phyloP scores from a whole-genome alignment of 2,888 invertebrate genomes.

The Ophion obscuratus region DNA sequence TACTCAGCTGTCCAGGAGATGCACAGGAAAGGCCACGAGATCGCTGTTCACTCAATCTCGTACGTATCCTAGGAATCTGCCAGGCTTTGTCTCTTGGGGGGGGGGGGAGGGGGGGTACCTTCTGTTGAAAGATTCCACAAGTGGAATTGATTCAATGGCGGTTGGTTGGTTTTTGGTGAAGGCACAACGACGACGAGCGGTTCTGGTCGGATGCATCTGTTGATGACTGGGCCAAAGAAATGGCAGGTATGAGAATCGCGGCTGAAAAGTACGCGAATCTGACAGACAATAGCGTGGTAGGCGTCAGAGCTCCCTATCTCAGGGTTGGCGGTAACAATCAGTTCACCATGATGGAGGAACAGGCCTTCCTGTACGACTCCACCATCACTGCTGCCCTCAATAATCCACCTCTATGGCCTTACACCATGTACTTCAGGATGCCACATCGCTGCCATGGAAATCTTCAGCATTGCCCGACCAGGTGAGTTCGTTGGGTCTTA shows the following conservation, averaged over 20 bases:
- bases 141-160: neutral
- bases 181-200: conserved; percentile 95
- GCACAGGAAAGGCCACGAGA: conserved; percentile 96
- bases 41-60: conserved; percentile 97
- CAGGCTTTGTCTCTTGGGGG: no score
- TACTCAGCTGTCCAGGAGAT: conserved; percentile 97
- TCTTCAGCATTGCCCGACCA: conserved; percentile 95
- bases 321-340: conserved; percentile 97
- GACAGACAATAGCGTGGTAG: conserved; percentile 95
- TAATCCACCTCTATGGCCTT: conserved; percentile 98
- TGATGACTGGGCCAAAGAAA: conserved; percentile 97
- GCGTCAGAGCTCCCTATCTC: conserved; percentile 95
- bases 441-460: conserved; percentile 97
- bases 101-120: no score
- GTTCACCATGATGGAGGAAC: conserved; percentile 99
- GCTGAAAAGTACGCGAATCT: conserved; percentile 95
- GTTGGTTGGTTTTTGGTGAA: conserved; percentile 77
- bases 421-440: conserved; percentile 99
- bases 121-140: neutral
- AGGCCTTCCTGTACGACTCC: conserved; percentile 97
- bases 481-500: conserved; percentile 79
- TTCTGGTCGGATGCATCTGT: conserved; percentile 97
- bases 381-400: conserved; percentile 96
- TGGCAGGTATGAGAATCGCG: conserved; percentile 97
- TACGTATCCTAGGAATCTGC: conserved; percentile 85